Evolutionary conservation across 2,888 invertebrate species (phyloP).

Genomic region (Stenotaenia linearis): DNA sequence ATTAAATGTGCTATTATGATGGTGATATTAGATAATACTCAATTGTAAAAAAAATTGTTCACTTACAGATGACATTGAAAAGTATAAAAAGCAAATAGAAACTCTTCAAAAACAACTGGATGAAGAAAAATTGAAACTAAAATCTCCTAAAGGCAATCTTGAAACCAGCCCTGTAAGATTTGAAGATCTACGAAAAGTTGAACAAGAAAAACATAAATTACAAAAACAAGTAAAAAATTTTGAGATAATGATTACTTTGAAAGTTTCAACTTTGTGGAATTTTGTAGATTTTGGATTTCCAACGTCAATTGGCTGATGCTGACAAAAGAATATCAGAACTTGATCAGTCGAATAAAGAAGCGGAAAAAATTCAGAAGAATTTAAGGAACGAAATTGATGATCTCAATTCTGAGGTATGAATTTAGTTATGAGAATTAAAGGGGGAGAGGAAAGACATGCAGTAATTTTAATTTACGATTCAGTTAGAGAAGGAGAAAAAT

Average conservation of each 20-base stretch:
- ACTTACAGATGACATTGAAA: constrained; percentile 45
- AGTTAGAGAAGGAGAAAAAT: constrained; percentile 42
- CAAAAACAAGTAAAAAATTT: constrained; percentile 54
- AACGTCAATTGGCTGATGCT: constrained; percentile 61
- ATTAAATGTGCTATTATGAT: too few relatives aligned
- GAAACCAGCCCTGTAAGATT: constrained; percentile 32
- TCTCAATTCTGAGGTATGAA: constrained; percentile 18
- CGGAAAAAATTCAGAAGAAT: constrained; percentile 26
- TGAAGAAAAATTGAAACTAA: constrained; percentile 58
- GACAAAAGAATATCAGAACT: constrained; percentile 53
- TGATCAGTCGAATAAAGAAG: constrained; percentile 44
- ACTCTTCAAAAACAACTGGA: constrained; percentile 54
- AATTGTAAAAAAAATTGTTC: background rate
- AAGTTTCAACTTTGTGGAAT: too few relatives aligned
- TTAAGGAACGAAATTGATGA: constrained; percentile 33
- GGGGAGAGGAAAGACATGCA: background rate
- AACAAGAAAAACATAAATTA: constrained; percentile 57
- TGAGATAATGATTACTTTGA: too few relatives aligned
- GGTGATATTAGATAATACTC: background rate
- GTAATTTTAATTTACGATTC: background rate
- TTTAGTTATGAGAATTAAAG: background rate
- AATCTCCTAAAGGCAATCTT: constrained; percentile 30
- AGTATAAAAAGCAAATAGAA: constrained; percentile 59
- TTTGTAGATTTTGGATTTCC: constrained; percentile 58
- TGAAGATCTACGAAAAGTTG: constrained; percentile 40